phyloP scores from a whole-genome alignment of 1,140 invertebrate genomes.

The Chironomus striatipennis region DNA sequence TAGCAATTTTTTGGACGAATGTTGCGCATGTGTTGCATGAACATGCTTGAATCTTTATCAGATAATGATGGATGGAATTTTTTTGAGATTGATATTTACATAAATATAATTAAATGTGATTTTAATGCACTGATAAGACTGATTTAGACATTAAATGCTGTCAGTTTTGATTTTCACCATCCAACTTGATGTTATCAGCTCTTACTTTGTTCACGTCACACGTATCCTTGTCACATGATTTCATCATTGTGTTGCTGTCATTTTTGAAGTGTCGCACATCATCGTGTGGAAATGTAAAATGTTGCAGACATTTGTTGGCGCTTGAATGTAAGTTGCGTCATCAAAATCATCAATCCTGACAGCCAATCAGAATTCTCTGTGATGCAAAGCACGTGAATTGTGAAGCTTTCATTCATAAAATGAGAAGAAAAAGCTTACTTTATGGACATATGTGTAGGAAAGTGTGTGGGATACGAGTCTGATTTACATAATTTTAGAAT shows the following conservation, averaged over 20 bases:
- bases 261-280: neutral
- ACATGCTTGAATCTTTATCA: too few species aligned
- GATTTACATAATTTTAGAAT: neutral
- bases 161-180: too few species aligned
- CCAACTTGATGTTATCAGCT: too few species aligned
- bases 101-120: too few species aligned
- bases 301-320: neutral
- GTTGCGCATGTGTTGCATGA: slow-evolving; percentile 2
- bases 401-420: slow-evolving; percentile 14
- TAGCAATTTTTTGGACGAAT: neutral
- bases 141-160: too few species aligned
- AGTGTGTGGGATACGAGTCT: neutral
- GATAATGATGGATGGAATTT: too few species aligned
- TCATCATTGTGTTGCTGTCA: too few species aligned
- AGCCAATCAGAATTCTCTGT: neutral
- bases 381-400: neutral
- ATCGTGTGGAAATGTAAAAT: neutral
- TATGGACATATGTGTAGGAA: too few species aligned
- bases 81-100: too few species aligned
- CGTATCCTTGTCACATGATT: too few species aligned
- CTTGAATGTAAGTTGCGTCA: neutral
- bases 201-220: too few species aligned
- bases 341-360: neutral
- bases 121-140: too few species aligned
- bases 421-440: neutral